Conservation (phyloP, 1,140 invertebrate genomes). For the Holcopasites calliopsidis region DNA sequence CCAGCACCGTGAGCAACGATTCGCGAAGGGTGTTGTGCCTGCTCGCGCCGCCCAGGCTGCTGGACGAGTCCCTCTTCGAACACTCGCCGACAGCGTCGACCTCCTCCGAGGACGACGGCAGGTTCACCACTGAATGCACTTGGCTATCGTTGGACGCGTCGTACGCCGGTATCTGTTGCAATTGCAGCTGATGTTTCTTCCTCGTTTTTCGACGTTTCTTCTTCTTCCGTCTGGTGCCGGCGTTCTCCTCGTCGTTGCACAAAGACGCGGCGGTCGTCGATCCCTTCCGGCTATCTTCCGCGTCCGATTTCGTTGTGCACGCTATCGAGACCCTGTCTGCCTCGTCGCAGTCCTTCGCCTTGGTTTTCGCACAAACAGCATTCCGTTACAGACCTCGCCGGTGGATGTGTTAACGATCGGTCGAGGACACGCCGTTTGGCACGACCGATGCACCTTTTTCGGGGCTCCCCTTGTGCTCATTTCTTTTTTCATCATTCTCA, state of each 20-base stretch:
- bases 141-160: slow-evolving; percentile 19
- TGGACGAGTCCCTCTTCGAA: slow-evolving; percentile 74
- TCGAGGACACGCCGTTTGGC: slow-evolving; percentile 57
- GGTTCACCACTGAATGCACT: slow-evolving; percentile 59
- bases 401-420: slow-evolving; percentile 43
- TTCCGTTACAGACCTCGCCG: slow-evolving; percentile 35
- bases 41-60: slow-evolving; percentile 72
- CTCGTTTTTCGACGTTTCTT: slow-evolving; percentile 72
- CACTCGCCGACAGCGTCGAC: slow-evolving; percentile 70
- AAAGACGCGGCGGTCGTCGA: slow-evolving; percentile 45
- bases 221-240: slow-evolving; percentile 56
- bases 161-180: slow-evolving; percentile 36
- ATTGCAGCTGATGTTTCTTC: slow-evolving; percentile 57
- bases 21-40: slow-evolving; percentile 79
- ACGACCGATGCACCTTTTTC: slow-evolving; percentile 39
- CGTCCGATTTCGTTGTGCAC: slow-evolving; percentile 38
- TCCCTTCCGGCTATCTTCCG: slow-evolving; percentile 49
- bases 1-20: slow-evolving; percentile 84
- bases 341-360: slow-evolving; percentile 66
- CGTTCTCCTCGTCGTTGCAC: slow-evolving; percentile 35
- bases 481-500: too few species aligned
- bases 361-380: slow-evolving; percentile 38
- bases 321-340: slow-evolving; percentile 22
- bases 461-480: slow-evolving; percentile 1
- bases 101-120: slow-evolving; percentile 71